Conservation (phyloP, 1,140 invertebrate species). For the Oedothorax gibbosus region DNA sequence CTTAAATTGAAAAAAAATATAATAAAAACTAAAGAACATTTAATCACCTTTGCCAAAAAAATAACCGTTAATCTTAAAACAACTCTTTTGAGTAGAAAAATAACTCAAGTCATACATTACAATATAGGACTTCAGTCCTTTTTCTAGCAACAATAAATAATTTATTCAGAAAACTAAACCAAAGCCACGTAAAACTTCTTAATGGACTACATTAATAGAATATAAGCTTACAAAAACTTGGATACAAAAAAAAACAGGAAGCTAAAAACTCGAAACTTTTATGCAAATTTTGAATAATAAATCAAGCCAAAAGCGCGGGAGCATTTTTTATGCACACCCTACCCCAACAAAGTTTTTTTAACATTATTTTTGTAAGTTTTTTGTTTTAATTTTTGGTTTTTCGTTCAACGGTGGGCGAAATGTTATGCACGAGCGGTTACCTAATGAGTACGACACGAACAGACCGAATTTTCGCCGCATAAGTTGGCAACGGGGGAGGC, state of each 20-base stretch:
- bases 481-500: conserved; percentile 30
- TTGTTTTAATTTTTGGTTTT: background rate
- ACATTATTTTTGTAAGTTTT: background rate
- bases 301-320: conserved; percentile 19
- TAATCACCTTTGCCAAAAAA: too few species aligned
- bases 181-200: too few species aligned
- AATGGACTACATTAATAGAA: background rate
- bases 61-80: too few species aligned
- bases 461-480: conserved; percentile 44
- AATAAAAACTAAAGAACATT: too few species aligned
- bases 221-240: conserved; percentile 22
- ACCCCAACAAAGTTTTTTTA: conserved; percentile 8
- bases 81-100: too few species aligned
- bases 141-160: too few species aligned
- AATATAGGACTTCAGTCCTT: too few species aligned
- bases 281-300: conserved; percentile 53
- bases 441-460: conserved; percentile 42
- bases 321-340: background rate
- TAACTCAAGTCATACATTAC: too few species aligned
- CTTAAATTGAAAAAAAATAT: too few species aligned
- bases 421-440: conserved; percentile 40
- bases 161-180: too few species aligned
- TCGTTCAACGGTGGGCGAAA: conserved; percentile 22
- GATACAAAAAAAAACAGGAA: background rate
- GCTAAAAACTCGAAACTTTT: conserved; percentile 8